Conservation (phyloP, 2,888 invertebrate species). For the Microdon myrmicae region DNA sequence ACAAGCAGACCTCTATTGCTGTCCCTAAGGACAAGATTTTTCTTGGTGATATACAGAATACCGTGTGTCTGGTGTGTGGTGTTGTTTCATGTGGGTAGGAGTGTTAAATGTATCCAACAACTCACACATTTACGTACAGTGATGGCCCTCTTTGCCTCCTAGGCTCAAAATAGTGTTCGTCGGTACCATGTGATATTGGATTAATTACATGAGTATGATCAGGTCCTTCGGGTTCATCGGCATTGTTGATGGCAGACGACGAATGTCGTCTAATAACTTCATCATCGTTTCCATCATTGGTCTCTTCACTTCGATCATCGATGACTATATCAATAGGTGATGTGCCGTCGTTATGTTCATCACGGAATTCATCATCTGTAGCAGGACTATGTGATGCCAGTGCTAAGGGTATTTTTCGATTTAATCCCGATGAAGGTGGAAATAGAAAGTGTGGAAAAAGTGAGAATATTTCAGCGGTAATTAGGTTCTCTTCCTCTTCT, state of each 20-base stretch:
- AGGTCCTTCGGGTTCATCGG: slow-evolving; percentile 47
- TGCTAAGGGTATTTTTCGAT: slow-evolving; percentile 65
- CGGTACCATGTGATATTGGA: slow-evolving; percentile 53
- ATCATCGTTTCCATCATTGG: slow-evolving; percentile 24
- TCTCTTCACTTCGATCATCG: slow-evolving; percentile 40
- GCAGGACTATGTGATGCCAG: slow-evolving; percentile 67
- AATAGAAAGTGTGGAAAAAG: slow-evolving; percentile 72
- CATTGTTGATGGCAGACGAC: slow-evolving; percentile 31
- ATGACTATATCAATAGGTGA: slow-evolving; percentile 52
- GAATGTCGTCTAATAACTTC: slow-evolving; percentile 33
- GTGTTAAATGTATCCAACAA: slow-evolving; percentile 48
- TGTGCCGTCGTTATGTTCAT: slow-evolving; percentile 55
- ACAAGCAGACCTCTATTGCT: no score
- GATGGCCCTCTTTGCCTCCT: slow-evolving; percentile 55
- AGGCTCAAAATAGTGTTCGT: slow-evolving; percentile 49
- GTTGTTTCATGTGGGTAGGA: no score
- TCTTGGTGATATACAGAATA: no score
- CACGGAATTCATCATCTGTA: slow-evolving; percentile 63
- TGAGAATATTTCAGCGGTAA: slow-evolving; percentile 70
- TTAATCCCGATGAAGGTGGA: slow-evolving; percentile 68
- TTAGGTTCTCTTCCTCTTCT: slow-evolving; percentile 57
- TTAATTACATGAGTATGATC: slow-evolving; percentile 50
- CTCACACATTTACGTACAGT: slow-evolving; percentile 56
- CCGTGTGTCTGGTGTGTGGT: no score
- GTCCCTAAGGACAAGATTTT: no score